Evolutionary conservation across 2,797 vertebrate species (phyloP).

Genomic region (Scolopax rusticola): DNA sequence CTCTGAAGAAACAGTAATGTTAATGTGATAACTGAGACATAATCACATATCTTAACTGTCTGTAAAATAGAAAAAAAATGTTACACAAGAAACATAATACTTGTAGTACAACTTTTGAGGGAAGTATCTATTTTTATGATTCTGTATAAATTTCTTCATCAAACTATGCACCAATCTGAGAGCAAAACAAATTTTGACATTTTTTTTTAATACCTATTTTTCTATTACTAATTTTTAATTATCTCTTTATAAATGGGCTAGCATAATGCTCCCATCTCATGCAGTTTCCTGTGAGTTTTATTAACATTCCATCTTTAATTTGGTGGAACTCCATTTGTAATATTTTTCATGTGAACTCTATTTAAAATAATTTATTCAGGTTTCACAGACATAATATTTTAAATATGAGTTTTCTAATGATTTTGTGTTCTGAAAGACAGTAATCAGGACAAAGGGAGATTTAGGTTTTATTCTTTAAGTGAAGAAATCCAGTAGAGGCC

Average conservation of each 20-base stretch:
- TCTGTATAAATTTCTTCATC: neutral
- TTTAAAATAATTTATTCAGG: neutral
- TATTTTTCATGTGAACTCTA: fast-evolving
- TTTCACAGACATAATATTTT: neutral
- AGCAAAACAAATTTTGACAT: neutral
- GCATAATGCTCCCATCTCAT: neutral
- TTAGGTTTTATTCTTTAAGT: neutral
- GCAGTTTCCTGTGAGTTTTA: neutral
- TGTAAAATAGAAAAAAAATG: neutral
- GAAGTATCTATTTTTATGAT: too few species aligned
- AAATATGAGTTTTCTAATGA: neutral
- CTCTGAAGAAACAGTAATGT: conserved; percentile 2
- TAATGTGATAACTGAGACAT: neutral
- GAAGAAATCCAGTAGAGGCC: neutral
- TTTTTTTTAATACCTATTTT: neutral
- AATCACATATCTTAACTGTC: neutral
- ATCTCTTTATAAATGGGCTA: neutral
- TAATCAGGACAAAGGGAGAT: neutral
- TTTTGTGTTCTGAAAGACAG: neutral
- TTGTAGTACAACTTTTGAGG: neutral
- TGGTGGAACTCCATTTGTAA: neutral
- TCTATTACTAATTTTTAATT: neutral
- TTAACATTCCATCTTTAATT: neutral
- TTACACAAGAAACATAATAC: neutral
- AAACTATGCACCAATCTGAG: neutral